Evolutionary conservation across 2,888 invertebrate species (phyloP).

Genomic region (Athalia circularis): DNA sequence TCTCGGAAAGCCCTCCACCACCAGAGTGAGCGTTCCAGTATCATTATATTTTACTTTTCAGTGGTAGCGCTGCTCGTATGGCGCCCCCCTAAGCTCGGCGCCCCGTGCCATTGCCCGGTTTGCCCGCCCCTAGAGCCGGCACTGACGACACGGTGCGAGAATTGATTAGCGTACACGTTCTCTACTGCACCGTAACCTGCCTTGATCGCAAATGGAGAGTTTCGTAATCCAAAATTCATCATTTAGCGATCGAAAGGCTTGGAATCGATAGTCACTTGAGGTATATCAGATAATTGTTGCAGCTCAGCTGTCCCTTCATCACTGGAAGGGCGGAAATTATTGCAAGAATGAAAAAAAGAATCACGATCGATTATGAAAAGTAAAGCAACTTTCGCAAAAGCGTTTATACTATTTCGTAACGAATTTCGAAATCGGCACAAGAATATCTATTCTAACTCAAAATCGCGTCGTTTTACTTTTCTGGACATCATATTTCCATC

Average conservation of each 20-base stretch:
- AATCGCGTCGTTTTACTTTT: slow-evolving; percentile 10
- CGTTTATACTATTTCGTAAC: not conserved
- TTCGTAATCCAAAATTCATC: slow-evolving; percentile 63
- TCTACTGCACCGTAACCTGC: no score
- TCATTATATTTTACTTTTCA: no score
- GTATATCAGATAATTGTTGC: slow-evolving; percentile 64
- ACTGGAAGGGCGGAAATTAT: no score
- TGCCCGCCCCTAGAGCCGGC: no score
- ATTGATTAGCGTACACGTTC: no score
- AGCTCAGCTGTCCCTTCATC: slow-evolving; percentile 51
- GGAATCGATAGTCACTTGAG: slow-evolving; percentile 63
- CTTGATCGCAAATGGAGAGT: not conserved
- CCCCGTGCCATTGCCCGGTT: no score
- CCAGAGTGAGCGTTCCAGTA: no score
- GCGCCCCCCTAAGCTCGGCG: no score
- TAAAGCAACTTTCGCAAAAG: not conserved
- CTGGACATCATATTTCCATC: not conserved
- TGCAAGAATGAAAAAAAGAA: no score
- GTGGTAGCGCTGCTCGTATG: no score
- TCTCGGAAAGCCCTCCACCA: no score
- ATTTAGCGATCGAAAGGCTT: slow-evolving; percentile 61
- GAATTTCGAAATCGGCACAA: not conserved
- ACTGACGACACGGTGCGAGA: no score
- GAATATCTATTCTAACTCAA: not conserved
- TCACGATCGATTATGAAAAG: slow-evolving; percentile 27